phyloP scores from a whole-genome alignment of 2,113 vertebrate species.

The Mirounga angustirostris region DNA sequence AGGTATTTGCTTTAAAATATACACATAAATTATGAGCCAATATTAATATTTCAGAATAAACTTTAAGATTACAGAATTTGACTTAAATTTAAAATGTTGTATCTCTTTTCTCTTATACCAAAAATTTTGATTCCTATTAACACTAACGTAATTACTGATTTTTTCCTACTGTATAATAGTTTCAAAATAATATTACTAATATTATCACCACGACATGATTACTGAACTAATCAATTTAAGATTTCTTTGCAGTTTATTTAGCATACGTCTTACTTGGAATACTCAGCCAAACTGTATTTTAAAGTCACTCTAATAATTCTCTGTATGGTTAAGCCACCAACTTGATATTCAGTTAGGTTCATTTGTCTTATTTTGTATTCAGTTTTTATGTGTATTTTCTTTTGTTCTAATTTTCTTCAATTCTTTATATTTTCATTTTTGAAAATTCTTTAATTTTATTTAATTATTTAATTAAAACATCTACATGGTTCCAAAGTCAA shows the following conservation, averaged over 20 bases:
- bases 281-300: neutral
- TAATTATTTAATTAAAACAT: neutral
- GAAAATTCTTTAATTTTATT: neutral
- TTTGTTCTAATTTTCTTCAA: conserved; percentile 27
- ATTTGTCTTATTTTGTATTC: neutral
- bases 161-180: neutral
- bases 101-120: neutral
- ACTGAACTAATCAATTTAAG: neutral
- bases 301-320: conserved; percentile 34
- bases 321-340: neutral
- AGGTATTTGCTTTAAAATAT: neutral
- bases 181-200: conserved; percentile 9
- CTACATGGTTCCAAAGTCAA: neutral
- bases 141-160: neutral
- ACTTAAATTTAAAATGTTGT: neutral
- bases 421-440: neutral
- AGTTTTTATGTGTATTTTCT: conserved; percentile 8
- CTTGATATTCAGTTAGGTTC: neutral
- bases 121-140: conserved; percentile 49
- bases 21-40: neutral
- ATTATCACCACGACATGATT: neutral
- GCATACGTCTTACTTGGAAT: neutral
- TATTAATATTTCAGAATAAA: conserved; percentile 44
- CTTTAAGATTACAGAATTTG: neutral
- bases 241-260: conserved; percentile 1